These are phyloP conservation scores for Telenomus remus DNA, from an alignment of 1,140 invertebrate genomes.

Conservation along the genomic window DNA sequence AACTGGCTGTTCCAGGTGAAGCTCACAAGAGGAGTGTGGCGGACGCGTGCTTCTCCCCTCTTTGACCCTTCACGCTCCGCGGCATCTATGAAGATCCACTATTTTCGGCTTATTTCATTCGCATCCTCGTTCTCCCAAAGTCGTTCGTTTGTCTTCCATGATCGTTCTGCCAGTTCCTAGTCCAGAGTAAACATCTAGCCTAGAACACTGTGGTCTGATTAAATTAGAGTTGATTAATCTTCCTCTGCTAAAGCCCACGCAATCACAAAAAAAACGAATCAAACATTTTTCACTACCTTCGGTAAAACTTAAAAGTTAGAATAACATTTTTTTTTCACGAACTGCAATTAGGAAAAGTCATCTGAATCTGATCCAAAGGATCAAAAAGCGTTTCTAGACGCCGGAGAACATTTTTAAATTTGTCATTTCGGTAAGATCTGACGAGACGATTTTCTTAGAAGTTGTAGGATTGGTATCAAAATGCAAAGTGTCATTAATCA, in stretches of 20 bases:
- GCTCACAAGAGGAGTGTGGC: constrained; percentile 69
- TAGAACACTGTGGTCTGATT: constrained; percentile 23
- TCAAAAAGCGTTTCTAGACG: too few relatives aligned
- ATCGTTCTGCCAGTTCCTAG: constrained; percentile 35
- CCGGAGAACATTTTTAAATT: constrained; percentile 1
- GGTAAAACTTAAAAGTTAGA: too few relatives aligned
- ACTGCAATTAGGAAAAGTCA: too few relatives aligned
- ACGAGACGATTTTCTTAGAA: too few relatives aligned
- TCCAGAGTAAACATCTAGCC: constrained; percentile 38
- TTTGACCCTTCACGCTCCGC: constrained; percentile 62
- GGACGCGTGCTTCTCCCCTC: constrained; percentile 74
- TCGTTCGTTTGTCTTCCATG: constrained; percentile 44
- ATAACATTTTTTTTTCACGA: too few relatives aligned
- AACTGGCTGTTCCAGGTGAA: constrained; percentile 68
- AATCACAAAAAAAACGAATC: too few relatives aligned
- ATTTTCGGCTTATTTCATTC: constrained; percentile 49
- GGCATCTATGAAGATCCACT: constrained; percentile 56
- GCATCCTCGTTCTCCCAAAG: constrained; percentile 28
- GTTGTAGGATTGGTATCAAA: too few relatives aligned
- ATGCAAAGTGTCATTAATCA: too few relatives aligned
- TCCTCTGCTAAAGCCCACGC: neutral
- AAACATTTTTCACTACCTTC: neutral
- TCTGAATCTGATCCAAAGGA: too few relatives aligned
- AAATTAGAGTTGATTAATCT: constrained; percentile 51
- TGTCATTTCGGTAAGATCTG: too few relatives aligned